Percentiles rank a stretch among this genome's conserved stretches.
These are phyloP conservation scores for Moxostoma hubbsi DNA, from an alignment of 2,797 vertebrate species.

Conservation along the genomic window DNA sequence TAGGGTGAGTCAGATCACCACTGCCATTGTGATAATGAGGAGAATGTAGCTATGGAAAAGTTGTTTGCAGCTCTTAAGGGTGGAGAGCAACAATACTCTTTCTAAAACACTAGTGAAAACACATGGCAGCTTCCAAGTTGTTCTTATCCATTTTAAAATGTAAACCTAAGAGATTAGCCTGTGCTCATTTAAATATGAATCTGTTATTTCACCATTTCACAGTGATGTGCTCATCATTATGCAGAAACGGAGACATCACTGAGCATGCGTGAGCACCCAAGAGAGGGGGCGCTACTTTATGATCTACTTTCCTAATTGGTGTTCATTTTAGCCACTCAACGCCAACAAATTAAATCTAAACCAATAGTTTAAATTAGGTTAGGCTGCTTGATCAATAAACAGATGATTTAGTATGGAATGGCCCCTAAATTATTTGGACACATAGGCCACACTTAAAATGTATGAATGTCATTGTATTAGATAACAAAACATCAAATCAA, in stretches of 20 bases:
- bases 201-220: slow-evolving; percentile 26
- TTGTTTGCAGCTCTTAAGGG: slow-evolving; percentile 51
- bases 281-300: slow-evolving; percentile 34
- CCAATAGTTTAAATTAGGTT: slow-evolving; percentile 1
- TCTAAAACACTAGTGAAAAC: slow-evolving; percentile 58
- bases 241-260: slow-evolving; percentile 28
- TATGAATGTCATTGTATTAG: too few relatives aligned
- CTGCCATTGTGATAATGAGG: slow-evolving; percentile 60
- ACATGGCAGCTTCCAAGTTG: slow-evolving; percentile 24
- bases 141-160: slow-evolving; percentile 16
- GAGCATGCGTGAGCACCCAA: slow-evolving; percentile 22
- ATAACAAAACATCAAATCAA: too few relatives aligned
- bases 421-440: too few relatives aligned
- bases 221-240: slow-evolving; percentile 19
- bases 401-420: background rate
- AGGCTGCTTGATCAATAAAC: background rate
- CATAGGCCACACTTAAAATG: too few relatives aligned
- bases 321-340: slow-evolving; percentile 18
- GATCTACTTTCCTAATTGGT: slow-evolving; percentile 32
- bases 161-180: background rate
- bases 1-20: slow-evolving; percentile 53
- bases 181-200: slow-evolving; percentile 50
- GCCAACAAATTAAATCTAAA: background rate
- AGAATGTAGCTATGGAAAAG: slow-evolving; percentile 52
- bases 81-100: slow-evolving; percentile 48